Percentiles rank a stretch among this genome's conserved stretches.
Evolutionary conservation across 1,140 invertebrate species (phyloP).

Genomic region (Pygmarrhopalites habei): DNA sequence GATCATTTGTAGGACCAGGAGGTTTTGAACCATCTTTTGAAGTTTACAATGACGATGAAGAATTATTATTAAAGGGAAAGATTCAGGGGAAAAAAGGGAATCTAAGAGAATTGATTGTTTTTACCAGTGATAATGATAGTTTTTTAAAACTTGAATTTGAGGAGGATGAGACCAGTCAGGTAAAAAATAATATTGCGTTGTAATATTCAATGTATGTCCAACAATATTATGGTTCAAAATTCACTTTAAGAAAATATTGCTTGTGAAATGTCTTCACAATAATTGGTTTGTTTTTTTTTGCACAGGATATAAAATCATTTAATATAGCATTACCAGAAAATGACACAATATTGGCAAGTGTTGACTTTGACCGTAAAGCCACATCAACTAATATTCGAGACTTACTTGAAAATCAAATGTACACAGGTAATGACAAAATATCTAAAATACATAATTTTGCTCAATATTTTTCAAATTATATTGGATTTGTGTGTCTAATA

Average conservation of each 20-base stretch:
- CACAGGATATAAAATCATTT: constrained; percentile 14
- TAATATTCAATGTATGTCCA: too few species aligned
- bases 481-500: too few species aligned
- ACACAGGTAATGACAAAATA: too few species aligned
- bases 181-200: neutral
- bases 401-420: constrained; percentile 4
- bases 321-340: neutral
- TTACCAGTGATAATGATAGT: constrained; percentile 2
- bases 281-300: neutral
- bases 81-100: constrained; percentile 3
- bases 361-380: constrained; percentile 7
- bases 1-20: constrained; percentile 12
- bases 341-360: neutral
- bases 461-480: too few species aligned
- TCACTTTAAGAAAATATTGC: constrained; percentile 1
- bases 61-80: constrained; percentile 11
- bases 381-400: constrained; percentile 5
- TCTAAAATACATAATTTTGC: too few species aligned
- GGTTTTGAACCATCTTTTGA: constrained; percentile 4
- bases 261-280: neutral
- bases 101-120: neutral
- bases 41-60: constrained; percentile 15
- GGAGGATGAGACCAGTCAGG: constrained; percentile 13
- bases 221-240: too few species aligned
- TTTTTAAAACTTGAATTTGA: constrained; percentile 14